These are phyloP conservation scores for Anolis sagrei DNA, from an alignment of 2,113 vertebrate species.

Conservation along the genomic window DNA sequence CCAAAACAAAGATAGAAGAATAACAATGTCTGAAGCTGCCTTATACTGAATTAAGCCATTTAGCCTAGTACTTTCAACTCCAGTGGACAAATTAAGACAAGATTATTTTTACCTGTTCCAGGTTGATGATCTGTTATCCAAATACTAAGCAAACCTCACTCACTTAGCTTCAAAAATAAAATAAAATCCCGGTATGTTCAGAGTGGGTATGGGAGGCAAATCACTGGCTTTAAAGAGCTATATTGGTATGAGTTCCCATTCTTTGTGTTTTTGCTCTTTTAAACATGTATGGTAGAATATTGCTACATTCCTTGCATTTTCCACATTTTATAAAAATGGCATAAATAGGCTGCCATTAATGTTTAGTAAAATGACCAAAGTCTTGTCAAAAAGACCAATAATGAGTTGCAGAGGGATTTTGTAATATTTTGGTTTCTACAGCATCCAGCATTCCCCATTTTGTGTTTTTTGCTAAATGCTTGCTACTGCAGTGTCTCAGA, in stretches of 20 bases:
- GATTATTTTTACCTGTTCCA: no score
- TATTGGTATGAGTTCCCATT: not conserved
- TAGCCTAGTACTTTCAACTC: no score
- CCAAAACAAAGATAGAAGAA: no score
- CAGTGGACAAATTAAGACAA: no score
- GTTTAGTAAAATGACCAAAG: not conserved
- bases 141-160: no score
- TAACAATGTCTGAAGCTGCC: no score
- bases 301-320: not conserved
- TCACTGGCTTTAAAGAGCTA: not conserved
- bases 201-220: no score
- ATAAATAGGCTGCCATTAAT: not conserved
- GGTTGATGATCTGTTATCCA: no score
- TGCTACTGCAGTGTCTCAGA: not conserved
- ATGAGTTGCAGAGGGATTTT: not conserved
- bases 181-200: no score
- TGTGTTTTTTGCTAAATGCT: not conserved
- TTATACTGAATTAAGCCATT: no score
- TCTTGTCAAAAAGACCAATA: not conserved
- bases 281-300: not conserved
- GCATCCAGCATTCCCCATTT: not conserved
- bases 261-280: not conserved
- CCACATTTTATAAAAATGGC: not conserved
- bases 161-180: no score
- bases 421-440: not conserved